These are phyloP conservation scores for Felis chaus DNA, from an alignment of 2,113 vertebrate species.

Conservation along the genomic window DNA sequence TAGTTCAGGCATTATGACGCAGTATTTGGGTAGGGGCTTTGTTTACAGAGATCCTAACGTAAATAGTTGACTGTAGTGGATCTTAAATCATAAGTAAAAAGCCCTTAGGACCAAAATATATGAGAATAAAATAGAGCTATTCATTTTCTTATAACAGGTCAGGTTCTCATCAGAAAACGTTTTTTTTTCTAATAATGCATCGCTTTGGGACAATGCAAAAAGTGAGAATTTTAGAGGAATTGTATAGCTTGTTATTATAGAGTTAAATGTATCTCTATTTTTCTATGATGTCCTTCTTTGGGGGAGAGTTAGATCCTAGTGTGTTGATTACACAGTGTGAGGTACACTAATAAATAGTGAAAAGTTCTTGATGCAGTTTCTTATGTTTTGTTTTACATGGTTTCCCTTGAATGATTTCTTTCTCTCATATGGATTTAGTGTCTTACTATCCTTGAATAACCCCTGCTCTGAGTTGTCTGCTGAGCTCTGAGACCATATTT, in stretches of 20 bases:
- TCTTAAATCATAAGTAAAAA: background rate
- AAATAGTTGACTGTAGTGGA: background rate
- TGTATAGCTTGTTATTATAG: background rate
- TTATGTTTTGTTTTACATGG: background rate
- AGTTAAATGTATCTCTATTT: background rate
- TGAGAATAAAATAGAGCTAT: slow-evolving; percentile 24
- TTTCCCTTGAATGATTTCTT: background rate
- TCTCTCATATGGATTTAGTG: background rate
- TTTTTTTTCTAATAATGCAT: background rate
- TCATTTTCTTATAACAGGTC: background rate
- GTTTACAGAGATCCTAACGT: background rate
- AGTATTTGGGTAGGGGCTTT: background rate
- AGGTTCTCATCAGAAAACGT: background rate
- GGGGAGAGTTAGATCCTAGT: background rate
- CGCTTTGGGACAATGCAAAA: background rate
- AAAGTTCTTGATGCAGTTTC: background rate
- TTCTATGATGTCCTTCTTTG: background rate
- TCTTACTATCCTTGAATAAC: background rate
- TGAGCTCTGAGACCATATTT: background rate
- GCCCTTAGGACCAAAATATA: background rate
- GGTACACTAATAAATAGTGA: background rate
- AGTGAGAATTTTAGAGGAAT: background rate
- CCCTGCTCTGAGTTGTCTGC: slow-evolving; percentile 10
- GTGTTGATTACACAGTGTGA: background rate
- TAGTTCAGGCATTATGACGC: background rate